These are phyloP conservation scores for Marmota monax DNA, from an alignment of 2,113 vertebrate species.

Conservation along the genomic window DNA sequence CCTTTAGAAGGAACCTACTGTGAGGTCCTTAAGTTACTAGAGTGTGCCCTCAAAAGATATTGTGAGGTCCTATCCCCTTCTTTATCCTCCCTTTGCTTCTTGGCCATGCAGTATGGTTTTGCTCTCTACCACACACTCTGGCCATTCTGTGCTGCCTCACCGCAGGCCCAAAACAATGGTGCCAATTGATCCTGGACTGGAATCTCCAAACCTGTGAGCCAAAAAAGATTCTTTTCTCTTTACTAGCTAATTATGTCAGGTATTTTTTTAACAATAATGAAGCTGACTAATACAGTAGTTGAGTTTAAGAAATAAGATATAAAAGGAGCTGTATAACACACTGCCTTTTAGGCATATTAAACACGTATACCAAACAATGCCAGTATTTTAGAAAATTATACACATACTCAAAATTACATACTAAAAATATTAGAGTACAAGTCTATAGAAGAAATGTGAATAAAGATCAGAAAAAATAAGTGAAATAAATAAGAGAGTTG, in stretches of 20 bases:
- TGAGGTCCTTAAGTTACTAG: not conserved
- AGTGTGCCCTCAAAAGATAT: not conserved
- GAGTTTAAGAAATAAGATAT: slow-evolving; percentile 4
- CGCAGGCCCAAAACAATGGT: not conserved
- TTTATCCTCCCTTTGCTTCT: not conserved
- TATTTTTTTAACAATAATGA: not conserved
- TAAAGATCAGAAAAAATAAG: not conserved
- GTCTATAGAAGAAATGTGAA: not conserved
- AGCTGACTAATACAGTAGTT: not conserved
- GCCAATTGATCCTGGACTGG: not conserved
- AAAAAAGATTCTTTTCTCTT: not conserved
- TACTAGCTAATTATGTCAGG: not conserved
- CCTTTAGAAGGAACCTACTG: not conserved
- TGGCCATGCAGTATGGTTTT: not conserved
- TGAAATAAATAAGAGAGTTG: not conserved
- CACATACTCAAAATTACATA: not conserved
- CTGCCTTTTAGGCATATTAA: not conserved
- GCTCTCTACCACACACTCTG: not conserved
- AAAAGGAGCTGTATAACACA: not conserved
- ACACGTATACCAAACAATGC: not conserved
- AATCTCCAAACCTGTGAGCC: not conserved
- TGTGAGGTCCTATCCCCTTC: not conserved
- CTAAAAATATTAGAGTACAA: not conserved
- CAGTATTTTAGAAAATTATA: not conserved
- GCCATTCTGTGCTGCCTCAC: not conserved